Evolutionary conservation across 2,888 invertebrate genomes (phyloP), one percentile per base, ranked within the genome.

Genomic region (Lasius platythorax): DNA sequence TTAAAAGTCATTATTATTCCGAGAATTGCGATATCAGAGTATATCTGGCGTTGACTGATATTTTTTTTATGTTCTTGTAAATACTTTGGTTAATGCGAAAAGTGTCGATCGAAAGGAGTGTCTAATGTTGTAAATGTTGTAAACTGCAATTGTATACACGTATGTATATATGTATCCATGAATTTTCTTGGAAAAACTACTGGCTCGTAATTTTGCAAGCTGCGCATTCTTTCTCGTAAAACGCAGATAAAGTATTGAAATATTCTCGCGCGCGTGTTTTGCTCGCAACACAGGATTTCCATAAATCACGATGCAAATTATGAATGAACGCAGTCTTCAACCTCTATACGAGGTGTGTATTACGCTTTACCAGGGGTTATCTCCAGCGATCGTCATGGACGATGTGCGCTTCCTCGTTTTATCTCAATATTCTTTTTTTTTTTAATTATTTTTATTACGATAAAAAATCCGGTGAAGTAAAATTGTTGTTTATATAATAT

Each of bases 241-340:
- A 70, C 18, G 46, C 30, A 28, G 18, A 70, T 30, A 15, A 70
- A 70, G 28, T 18, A 11, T 11, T n/a, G 70, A 53, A 46, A 50
- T 67, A 9, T 15, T n/a, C 28, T 23, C 37, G n/a, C n/a, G 4
- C 40, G 15, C 40, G 53, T 72, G 23, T 53, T 37, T 53, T 23
- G 15, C 53, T 53, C 15, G 72, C 33, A 33, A 72, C 33, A 15
- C 33, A 15, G 12, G 23, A 53, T 72, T 33, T 72, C 23, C 50
- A 53, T 53, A 53, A 37, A 72, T 72, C 33, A 72, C n/a, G 23
- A 53, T 53, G n/a, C 70, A 23, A 53, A 50, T 30, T 53, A 72
- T 53, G 53, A 72, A 72, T 53, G 33, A 37, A 53, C 15, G 12
- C 46, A 46, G 15, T 53, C 18, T 53, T 53, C 30, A 68, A 50